phyloP scores from a whole-genome alignment of 2,888 invertebrate species.

The Eilema depressum region DNA sequence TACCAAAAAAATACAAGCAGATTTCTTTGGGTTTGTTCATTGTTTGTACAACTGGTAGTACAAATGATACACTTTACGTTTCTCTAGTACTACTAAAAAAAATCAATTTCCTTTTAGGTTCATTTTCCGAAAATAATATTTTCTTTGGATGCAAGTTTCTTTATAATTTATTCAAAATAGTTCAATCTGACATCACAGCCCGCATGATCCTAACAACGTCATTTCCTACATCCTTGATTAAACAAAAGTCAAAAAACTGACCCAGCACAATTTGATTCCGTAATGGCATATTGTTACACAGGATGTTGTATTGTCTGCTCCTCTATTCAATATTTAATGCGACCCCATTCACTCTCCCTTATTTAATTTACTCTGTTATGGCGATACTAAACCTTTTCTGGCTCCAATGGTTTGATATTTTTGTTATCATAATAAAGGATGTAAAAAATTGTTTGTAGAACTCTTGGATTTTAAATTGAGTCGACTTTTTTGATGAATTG shows the following conservation, averaged over 20 bases:
- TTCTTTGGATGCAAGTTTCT: not conserved
- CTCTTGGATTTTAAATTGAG: not conserved
- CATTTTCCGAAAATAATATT: too few species aligned
- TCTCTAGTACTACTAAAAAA: too few species aligned
- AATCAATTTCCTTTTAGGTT: too few species aligned
- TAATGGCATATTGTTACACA: conserved; percentile 66
- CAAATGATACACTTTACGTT: too few species aligned
- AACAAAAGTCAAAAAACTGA: conserved; percentile 19
- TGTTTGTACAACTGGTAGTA: too few species aligned
- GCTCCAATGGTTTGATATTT: conserved; percentile 29
- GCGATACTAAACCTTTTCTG: conserved; percentile 40
- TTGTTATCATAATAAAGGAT: conserved; percentile 18
- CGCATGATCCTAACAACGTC: conserved; percentile 17
- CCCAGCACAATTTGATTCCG: conserved; percentile 17
- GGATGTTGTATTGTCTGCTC: conserved; percentile 63
- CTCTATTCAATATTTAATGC: conserved; percentile 63
- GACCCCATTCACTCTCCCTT: conserved; percentile 59
- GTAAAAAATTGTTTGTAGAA: conserved; percentile 11
- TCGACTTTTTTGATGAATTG: not conserved
- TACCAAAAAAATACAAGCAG: too few species aligned
- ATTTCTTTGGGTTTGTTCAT: too few species aligned
- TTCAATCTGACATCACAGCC: not conserved
- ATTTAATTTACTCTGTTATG: conserved; percentile 60
- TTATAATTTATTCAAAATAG: not conserved
- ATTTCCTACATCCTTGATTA: conserved; percentile 29